Conservation (phyloP, 2,113 vertebrate species). For the Scomber colias region DNA sequence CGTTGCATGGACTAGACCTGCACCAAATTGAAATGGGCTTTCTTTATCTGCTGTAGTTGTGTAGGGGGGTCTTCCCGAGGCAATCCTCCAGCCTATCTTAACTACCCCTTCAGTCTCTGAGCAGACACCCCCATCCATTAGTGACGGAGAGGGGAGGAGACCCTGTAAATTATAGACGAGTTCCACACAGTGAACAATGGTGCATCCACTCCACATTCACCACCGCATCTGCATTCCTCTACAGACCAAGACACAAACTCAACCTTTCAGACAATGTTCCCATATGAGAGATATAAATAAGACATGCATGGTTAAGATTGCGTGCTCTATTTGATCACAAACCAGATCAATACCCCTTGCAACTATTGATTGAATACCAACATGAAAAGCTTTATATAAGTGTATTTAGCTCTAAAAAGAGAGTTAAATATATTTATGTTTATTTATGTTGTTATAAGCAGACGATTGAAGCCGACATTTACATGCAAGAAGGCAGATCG, state of each 20-base stretch:
- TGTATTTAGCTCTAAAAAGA: constrained; percentile 23
- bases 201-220: constrained; percentile 67
- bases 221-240: constrained; percentile 77
- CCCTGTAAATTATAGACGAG: constrained; percentile 82
- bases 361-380: constrained; percentile 32
- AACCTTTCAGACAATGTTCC: constrained; percentile 40
- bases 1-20: constrained; percentile 31
- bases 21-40: constrained; percentile 55
- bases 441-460: constrained; percentile 40
- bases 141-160: constrained; percentile 73
- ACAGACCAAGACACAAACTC: constrained; percentile 39
- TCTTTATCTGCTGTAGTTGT: constrained; percentile 50
- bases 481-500: constrained; percentile 17
- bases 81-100: constrained; percentile 59
- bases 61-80: constrained; percentile 53
- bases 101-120: constrained; percentile 45
- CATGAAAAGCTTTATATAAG: constrained; percentile 20
- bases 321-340: constrained; percentile 26
- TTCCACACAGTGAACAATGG: constrained; percentile 73
- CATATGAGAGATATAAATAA: constrained; percentile 54
- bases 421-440: not conserved
- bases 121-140: constrained; percentile 78
- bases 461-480: constrained; percentile 41
- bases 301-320: constrained; percentile 44
- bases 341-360: constrained; percentile 24